Conservation (phyloP, 2,888 invertebrate genomes). For the Callosobruchus maculatus region DNA sequence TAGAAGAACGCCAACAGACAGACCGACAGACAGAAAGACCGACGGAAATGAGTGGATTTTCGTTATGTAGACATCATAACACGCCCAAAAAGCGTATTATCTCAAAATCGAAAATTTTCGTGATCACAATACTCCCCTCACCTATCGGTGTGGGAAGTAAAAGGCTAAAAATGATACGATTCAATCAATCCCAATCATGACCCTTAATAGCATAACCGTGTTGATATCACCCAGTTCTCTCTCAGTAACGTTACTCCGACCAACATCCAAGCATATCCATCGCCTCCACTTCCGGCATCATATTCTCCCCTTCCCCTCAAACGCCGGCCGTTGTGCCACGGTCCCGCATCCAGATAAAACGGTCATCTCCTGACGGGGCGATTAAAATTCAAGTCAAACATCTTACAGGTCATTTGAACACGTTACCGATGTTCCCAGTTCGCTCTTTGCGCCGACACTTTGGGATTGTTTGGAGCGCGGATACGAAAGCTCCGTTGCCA, state of each 20-base stretch:
- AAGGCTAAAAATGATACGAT: no score
- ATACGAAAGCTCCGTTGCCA: neutral
- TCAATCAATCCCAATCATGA: no score
- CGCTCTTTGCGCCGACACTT: neutral
- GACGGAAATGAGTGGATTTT: no score
- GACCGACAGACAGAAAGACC: no score
- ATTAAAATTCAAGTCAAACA: conserved; percentile 2
- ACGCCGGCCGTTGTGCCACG: neutral
- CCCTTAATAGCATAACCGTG: neutral
- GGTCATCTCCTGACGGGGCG: neutral
- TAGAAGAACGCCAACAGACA: no score
- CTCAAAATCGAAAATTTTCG: no score
- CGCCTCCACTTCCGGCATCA: neutral
- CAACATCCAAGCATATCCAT: neutral
- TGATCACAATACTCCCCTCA: no score
- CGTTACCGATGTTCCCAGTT: neutral
- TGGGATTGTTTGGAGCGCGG: neutral
- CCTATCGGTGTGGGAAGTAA: no score
- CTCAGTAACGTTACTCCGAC: neutral
- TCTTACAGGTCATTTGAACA: conserved; percentile 1
- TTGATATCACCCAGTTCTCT: neutral
- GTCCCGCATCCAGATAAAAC: neutral
- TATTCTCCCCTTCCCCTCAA: neutral
- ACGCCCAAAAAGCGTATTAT: no score
- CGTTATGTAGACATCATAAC: no score